Conservation (phyloP, 2,797 vertebrate genomes). For the Mormyrops boulengeri region DNA sequence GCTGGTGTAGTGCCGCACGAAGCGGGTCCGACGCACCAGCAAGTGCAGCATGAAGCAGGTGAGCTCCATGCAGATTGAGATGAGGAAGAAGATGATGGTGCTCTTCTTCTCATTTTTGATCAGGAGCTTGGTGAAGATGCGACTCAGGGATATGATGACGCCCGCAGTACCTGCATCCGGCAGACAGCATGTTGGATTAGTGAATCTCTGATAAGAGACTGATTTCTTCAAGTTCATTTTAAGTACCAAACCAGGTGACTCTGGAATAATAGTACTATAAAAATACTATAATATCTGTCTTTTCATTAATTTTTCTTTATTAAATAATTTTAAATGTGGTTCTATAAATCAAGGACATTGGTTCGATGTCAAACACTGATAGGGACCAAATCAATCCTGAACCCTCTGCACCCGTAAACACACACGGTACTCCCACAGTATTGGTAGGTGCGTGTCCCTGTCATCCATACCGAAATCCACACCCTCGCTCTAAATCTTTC, state of each 20-base stretch:
- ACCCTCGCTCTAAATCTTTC: background rate
- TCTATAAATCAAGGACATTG: background rate
- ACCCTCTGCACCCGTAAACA: background rate
- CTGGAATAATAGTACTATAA: background rate
- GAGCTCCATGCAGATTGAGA: constrained; percentile 87
- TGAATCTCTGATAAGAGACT: background rate
- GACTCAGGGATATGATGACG: constrained; percentile 90
- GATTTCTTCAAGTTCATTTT: background rate
- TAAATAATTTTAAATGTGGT: background rate
- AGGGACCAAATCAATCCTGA: background rate
- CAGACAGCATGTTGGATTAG: background rate
- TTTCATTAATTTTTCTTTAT: background rate
- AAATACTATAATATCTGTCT: background rate
- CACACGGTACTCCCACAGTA: background rate
- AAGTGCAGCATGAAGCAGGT: constrained; percentile 88
- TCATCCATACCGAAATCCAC: background rate
- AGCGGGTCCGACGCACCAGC: constrained; percentile 78
- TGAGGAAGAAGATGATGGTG: constrained; percentile 94
- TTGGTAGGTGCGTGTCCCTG: background rate
- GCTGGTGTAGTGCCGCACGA: constrained; percentile 78
- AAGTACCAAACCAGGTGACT: background rate
- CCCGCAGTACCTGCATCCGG: constrained; percentile 77
- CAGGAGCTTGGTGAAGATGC: constrained; percentile 95
- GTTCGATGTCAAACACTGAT: background rate
- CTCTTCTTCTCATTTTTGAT: constrained; percentile 80